phyloP scores from a whole-genome alignment of 2,797 vertebrate species.

The Leptatherina wallacei region DNA sequence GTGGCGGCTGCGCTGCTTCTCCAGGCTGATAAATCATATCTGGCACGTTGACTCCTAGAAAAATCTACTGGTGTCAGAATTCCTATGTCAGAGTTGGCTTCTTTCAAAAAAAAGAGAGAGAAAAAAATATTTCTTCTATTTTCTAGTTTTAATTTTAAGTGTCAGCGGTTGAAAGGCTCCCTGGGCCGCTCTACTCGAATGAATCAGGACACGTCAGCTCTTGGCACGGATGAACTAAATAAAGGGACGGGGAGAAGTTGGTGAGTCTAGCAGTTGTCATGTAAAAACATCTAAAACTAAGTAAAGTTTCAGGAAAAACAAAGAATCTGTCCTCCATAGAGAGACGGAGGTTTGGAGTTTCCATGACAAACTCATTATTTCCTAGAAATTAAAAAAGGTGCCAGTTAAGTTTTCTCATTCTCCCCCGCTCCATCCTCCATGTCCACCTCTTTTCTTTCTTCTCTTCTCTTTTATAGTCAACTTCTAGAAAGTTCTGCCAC shows the following conservation, averaged over 20 bases:
- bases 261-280: neutral
- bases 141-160: neutral
- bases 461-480: too few species aligned
- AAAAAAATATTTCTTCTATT: neutral
- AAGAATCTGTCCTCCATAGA: too few species aligned
- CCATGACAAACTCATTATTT: neutral
- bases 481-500: too few species aligned
- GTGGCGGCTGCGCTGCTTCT: neutral
- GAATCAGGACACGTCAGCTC: neutral
- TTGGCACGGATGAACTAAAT: too few species aligned
- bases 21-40: neutral
- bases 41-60: neutral
- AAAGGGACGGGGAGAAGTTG: too few species aligned
- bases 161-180: neutral
- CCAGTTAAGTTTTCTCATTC: too few species aligned
- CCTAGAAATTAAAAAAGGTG: too few species aligned
- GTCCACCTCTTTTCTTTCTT: too few species aligned
- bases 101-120: neutral
- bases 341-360: too few species aligned
- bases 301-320: too few species aligned
- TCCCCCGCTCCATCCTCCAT: too few species aligned
- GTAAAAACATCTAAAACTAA: too few species aligned
- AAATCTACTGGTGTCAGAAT: constrained; percentile 6
- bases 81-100: neutral
- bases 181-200: neutral